phyloP scores from a whole-genome alignment of 2,888 invertebrate species.

The Incurvaria masculella region DNA sequence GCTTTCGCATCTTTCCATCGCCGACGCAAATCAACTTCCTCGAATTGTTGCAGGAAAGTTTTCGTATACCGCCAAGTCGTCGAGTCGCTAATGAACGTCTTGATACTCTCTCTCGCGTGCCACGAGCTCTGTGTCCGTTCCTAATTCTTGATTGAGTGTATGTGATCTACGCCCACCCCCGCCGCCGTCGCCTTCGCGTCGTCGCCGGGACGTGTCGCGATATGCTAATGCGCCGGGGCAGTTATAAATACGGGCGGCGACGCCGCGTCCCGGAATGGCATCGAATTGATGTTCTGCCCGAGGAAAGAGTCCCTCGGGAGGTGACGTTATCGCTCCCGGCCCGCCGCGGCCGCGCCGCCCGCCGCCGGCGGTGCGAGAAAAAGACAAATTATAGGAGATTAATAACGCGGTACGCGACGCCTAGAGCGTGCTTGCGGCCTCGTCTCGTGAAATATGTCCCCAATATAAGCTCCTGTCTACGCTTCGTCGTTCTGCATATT shows the following conservation, averaged over 20 bases:
- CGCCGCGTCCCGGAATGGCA: neutral
- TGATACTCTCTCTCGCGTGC: no score
- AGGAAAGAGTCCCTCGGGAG: conserved; percentile 1
- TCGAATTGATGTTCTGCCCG: neutral
- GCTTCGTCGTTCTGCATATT: neutral
- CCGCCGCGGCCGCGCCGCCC: neutral
- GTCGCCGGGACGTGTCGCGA: no score
- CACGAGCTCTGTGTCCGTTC: no score
- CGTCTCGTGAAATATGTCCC: neutral
- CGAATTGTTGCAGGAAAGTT: no score
- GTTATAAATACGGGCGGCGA: neutral
- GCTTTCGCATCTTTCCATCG: no score
- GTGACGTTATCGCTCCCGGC: neutral
- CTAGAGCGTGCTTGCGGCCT: neutral
- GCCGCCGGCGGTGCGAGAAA: neutral
- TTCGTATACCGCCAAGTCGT: no score
- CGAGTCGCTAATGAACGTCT: no score
- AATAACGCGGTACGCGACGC: conserved; percentile 1
- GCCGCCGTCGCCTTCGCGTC: no score
- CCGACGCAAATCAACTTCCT: no score
- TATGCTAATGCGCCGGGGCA: neutral
- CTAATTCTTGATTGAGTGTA: neutral
- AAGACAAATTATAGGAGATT: conserved; percentile 5
- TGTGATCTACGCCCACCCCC: neutral
- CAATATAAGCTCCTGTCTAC: neutral